A percentile compares a stretch with the other conserved stretches of the same genome.
Evolutionary conservation across 2,888 invertebrate genomes (phyloP).

Genomic region (Temnothorax rugatulus): DNA sequence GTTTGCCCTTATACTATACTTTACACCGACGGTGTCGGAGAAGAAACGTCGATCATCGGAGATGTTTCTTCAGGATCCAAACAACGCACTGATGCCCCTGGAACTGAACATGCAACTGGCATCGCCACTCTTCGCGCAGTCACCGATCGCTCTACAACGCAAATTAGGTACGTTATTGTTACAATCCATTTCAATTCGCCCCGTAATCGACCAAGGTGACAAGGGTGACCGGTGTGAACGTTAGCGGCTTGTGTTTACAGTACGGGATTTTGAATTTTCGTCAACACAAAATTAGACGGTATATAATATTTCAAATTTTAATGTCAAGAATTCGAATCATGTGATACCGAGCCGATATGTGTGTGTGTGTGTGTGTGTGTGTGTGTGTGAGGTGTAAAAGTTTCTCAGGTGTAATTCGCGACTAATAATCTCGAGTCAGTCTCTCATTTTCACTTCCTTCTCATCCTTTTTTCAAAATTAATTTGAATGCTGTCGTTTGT

Average conservation of each 20-base stretch:
- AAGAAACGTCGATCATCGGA: background rate
- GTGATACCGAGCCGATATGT: too few species aligned
- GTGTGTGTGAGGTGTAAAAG: background rate
- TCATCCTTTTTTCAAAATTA: background rate
- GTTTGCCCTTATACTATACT: background rate
- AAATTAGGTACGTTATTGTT: conserved; percentile 55
- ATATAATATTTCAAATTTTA: background rate
- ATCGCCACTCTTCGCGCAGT: conserved; percentile 74
- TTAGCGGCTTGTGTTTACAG: background rate
- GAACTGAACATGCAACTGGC: conserved; percentile 73
- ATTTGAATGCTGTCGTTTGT: background rate
- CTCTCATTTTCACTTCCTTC: background rate
- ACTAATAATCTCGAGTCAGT: background rate
- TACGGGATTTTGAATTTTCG: background rate
- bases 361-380: too few species aligned
- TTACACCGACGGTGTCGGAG: background rate
- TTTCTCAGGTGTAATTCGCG: background rate
- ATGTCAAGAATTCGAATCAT: background rate
- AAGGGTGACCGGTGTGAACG: background rate
- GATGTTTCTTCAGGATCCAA: conserved; percentile 61
- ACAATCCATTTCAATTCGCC: too few species aligned
- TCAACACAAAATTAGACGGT: background rate
- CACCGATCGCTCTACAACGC: conserved; percentile 67
- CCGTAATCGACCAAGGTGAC: background rate
- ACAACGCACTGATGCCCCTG: conserved; percentile 68